These are phyloP conservation scores for Chymomyza amoena DNA, from an alignment of 2,888 invertebrate genomes.

Conservation along the genomic window DNA sequence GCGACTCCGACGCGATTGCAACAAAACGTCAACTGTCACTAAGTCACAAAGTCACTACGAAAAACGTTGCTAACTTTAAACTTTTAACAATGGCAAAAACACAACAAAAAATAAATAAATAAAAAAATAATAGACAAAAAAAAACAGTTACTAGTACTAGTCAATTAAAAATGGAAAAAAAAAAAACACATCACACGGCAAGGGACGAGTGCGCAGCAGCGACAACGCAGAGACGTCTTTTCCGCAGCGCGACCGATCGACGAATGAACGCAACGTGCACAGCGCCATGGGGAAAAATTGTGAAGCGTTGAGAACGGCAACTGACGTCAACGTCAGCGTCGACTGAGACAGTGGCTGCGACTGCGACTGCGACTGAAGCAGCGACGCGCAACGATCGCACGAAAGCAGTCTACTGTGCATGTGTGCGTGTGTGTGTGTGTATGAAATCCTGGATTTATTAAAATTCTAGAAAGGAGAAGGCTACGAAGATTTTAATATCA, in stretches of 20 bases:
- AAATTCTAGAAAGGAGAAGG: too few species aligned
- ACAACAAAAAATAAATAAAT: neutral
- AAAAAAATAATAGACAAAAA: neutral
- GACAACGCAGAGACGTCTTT: conserved; percentile 42
- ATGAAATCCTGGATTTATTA: neutral
- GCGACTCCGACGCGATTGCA: neutral
- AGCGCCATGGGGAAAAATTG: conserved; percentile 57
- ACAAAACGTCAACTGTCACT: neutral
- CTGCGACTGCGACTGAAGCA: neutral
- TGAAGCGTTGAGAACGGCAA: conserved; percentile 41
- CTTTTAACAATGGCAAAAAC: conserved; percentile 2
- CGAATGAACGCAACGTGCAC: conserved; percentile 69
- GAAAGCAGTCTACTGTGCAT: neutral
- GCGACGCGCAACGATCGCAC: neutral
- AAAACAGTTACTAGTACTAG: neutral
- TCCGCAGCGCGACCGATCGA: conserved; percentile 66
- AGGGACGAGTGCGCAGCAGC: conserved; percentile 10
- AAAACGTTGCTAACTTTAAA: neutral
- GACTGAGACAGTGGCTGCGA: neutral
- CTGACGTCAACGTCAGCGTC: neutral
- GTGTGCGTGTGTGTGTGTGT: conserved; percentile 1
- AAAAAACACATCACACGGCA: conserved; percentile 21
- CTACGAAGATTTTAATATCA: too few species aligned
- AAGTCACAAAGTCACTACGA: neutral
- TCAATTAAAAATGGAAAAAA: neutral